phyloP scores from a whole-genome alignment of 1,140 invertebrate genomes.

The Frieseomelitta varia region DNA sequence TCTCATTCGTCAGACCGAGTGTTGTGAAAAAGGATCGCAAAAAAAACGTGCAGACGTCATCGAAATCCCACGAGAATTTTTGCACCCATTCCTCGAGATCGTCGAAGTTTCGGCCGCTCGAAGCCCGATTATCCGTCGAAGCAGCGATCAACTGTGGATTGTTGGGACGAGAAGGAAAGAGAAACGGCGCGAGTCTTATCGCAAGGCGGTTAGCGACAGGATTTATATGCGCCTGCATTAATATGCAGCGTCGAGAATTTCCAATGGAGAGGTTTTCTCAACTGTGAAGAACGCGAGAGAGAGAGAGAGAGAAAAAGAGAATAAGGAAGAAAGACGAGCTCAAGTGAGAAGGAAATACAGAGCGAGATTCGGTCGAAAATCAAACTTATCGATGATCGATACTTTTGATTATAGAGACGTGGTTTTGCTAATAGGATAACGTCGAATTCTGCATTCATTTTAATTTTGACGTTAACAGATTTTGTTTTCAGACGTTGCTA shows the following conservation, averaged over 20 bases:
- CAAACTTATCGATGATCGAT: conserved; percentile 29
- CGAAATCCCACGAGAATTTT: background rate
- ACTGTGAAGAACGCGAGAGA: too few relatives aligned
- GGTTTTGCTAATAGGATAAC: background rate
- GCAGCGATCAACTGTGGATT: conserved; percentile 15
- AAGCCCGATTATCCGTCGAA: conserved; percentile 38
- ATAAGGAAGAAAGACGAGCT: background rate
- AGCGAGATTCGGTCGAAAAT: background rate
- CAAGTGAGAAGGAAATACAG: background rate
- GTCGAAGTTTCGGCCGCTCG: conserved; percentile 24
- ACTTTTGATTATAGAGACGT: background rate
- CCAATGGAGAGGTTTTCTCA: conserved; percentile 58
- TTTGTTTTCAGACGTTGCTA: too few relatives aligned
- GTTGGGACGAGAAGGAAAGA: background rate
- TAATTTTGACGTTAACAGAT: background rate
- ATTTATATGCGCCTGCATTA: conserved; percentile 73
- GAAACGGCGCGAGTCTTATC: background rate
- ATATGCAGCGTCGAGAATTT: conserved; percentile 74
- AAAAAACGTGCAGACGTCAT: background rate
- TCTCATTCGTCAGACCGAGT: background rate
- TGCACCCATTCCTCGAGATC: background rate
- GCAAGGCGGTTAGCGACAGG: conserved; percentile 47
- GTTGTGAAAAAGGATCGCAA: background rate
- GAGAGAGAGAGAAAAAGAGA: background rate
- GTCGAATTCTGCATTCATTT: background rate